A percentile compares a stretch with the other conserved stretches of the same genome.
These are phyloP conservation scores for Macrosiphum euphorbiae DNA, from an alignment of 2,888 invertebrate genomes.

Conservation along the genomic window DNA sequence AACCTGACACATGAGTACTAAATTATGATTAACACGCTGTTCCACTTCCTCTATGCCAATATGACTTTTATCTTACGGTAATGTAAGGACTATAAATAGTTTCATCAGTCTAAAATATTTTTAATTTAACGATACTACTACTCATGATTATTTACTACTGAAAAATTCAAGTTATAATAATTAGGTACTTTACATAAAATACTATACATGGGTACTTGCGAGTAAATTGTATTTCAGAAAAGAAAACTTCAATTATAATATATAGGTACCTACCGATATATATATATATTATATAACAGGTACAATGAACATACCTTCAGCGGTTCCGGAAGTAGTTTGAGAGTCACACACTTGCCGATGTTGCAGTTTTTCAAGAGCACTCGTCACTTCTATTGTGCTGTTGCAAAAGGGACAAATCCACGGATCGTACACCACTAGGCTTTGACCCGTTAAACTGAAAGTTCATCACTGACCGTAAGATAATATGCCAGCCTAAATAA, in stretches of 20 bases:
- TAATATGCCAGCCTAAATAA: slow-evolving; percentile 21
- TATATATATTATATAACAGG: not conserved
- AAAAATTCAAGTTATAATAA: not conserved
- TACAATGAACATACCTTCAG: slow-evolving; percentile 20
- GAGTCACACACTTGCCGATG: slow-evolving; percentile 56
- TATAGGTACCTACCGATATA: not conserved
- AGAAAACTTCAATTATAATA: not conserved
- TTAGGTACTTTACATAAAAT: not conserved
- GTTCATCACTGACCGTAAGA: not conserved
- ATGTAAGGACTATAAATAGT: not conserved
- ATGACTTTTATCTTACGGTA: not conserved
- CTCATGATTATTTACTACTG: not conserved
- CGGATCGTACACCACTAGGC: slow-evolving; percentile 49
- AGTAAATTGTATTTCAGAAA: not conserved
- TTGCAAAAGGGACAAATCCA: slow-evolving; percentile 53
- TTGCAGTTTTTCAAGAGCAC: slow-evolving; percentile 59
- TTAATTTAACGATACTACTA: not conserved
- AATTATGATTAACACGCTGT: not conserved
- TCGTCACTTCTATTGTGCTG: slow-evolving; percentile 45
- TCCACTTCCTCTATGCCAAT: not conserved
- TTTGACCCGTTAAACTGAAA: slow-evolving; percentile 61
- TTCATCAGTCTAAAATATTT: not conserved
- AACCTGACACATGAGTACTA: not conserved
- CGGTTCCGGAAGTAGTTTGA: slow-evolving; percentile 27
- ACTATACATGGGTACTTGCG: not conserved